Evolutionary conservation across 2,113 vertebrate species (phyloP).

Genomic region (Hystrix cristata): DNA sequence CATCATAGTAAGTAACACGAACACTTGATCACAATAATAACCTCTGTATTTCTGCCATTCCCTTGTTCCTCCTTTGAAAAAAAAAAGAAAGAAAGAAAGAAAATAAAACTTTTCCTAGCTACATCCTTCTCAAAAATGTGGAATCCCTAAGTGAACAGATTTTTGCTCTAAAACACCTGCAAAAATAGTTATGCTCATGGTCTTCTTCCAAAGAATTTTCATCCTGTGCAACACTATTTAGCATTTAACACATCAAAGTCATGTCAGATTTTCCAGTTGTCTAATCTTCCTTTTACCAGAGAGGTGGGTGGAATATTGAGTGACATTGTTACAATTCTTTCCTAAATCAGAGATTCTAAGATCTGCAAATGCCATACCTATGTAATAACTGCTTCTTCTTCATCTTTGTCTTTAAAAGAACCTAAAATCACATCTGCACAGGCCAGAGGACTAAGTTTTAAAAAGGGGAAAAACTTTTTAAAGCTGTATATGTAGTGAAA

Average conservation of each 20-base stretch:
- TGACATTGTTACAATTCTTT: constrained; percentile 68
- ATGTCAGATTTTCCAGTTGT: constrained; percentile 76
- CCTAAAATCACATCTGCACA: background rate
- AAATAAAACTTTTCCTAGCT: constrained; percentile 49
- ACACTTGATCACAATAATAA: constrained; percentile 73
- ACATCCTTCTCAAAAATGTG: constrained; percentile 47
- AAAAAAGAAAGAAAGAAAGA: background rate
- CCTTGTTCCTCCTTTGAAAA: constrained; percentile 8
- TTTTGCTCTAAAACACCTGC: constrained; percentile 64
- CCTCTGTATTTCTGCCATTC: constrained; percentile 54
- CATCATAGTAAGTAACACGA: constrained; percentile 55
- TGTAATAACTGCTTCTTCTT: constrained; percentile 54
- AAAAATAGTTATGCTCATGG: constrained; percentile 71
- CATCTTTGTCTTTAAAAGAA: constrained; percentile 54
- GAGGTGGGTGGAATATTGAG: constrained; percentile 75
- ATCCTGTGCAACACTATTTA: constrained; percentile 69
- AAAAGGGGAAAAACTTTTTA: background rate
- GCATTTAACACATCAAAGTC: constrained; percentile 78
- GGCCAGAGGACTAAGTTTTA: background rate
- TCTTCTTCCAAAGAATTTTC: constrained; percentile 77
- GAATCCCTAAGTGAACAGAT: constrained; percentile 64
- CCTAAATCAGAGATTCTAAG: constrained; percentile 70
- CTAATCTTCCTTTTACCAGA: constrained; percentile 69
- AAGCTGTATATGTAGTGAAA: background rate
- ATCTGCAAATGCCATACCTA: constrained; percentile 52